These are phyloP conservation scores for Drosophila birchii DNA, from an alignment of 2,888 invertebrate genomes.

Conservation along the genomic window DNA sequence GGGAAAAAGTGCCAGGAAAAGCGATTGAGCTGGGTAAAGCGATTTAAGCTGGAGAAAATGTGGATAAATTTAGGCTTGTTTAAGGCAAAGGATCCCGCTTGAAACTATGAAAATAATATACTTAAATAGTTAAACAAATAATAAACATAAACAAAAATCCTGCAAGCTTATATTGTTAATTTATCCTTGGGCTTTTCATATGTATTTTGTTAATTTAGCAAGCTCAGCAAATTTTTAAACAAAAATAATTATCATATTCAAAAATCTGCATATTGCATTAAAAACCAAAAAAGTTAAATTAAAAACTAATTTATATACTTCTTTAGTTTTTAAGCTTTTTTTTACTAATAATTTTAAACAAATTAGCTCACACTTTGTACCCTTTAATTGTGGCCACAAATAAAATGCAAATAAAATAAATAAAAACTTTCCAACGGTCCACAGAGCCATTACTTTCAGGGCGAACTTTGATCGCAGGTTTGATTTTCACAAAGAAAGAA, in stretches of 20 bases:
- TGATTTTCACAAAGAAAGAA: conserved; percentile 50
- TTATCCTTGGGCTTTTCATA: too few relatives aligned
- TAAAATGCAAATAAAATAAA: not conserved
- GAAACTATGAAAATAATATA: not conserved
- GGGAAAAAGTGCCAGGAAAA: not conserved
- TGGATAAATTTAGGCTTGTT: not conserved
- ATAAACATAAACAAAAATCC: too few relatives aligned
- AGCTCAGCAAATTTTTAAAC: not conserved
- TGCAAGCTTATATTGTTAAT: too few relatives aligned
- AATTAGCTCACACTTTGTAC: conserved; percentile 1
- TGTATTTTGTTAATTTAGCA: too few relatives aligned
- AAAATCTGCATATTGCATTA: too few relatives aligned
- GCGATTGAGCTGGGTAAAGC: not conserved
- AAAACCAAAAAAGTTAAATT: too few relatives aligned
- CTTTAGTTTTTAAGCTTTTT: not conserved
- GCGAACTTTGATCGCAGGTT: conserved; percentile 27
- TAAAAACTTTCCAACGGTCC: conserved; percentile 21
- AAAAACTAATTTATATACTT: not conserved
- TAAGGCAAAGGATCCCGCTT: not conserved
- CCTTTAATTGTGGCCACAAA: not conserved
- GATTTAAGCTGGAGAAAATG: not conserved
- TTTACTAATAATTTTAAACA: not conserved
- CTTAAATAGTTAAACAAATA: not conserved
- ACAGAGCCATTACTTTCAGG: not conserved
- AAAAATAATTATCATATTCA: too few relatives aligned